Evolutionary conservation across 2,113 vertebrate genomes (phyloP), one percentile per base, ranked within the genome.

Genomic region (Onychostoma macrolepis): DNA sequence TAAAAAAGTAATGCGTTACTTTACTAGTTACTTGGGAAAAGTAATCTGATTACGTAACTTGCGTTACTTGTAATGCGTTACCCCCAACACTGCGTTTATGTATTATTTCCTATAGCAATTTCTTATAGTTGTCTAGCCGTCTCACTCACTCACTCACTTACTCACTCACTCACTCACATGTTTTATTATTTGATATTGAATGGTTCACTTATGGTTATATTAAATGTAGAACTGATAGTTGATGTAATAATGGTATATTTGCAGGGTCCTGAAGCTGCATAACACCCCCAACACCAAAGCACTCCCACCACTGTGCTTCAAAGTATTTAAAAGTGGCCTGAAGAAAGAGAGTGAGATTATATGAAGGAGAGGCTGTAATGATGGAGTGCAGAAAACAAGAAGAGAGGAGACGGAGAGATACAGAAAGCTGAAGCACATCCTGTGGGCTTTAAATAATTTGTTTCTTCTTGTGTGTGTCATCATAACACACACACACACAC

Each of bases 351-450:
- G 81, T 3, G 50, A 19, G 71, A 15, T 30, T 69, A 24, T 24
- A 72, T 38, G 26, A 15, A 53, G 28, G 63, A 13, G 30, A 15
- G 26, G 67, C 36, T 56, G 58, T 56, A 63, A 43, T 63, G 24
- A 81, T 63, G 24, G 58, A 71, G 15, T 58, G 87, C 61, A 43
- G 50, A 86, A 61, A 71, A 53, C n/a, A 50, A 82, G 63, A 80
- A 72, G 26, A 17, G 58, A 84, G 43, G 41, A 69, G 61, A 76
- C n/a, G 21, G 69, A 50, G 63, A 72, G 72, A 71, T 67, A 50
- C 30, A 48, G 76, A 75, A 43, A 87, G 76, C 72, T 30, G 76
- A 63, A 85, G 76, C 72, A 41, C 63, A 84, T 58, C 77, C 82
- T 71, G 69, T n/a, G n/a, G n/a, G n/a, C n/a, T n/a, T n/a, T n/a